A percentile compares a stretch with the other conserved stretches of the same genome.
Conservation (phyloP, 2,888 invertebrate genomes). For the Caenorhabditis sp. region DNA sequence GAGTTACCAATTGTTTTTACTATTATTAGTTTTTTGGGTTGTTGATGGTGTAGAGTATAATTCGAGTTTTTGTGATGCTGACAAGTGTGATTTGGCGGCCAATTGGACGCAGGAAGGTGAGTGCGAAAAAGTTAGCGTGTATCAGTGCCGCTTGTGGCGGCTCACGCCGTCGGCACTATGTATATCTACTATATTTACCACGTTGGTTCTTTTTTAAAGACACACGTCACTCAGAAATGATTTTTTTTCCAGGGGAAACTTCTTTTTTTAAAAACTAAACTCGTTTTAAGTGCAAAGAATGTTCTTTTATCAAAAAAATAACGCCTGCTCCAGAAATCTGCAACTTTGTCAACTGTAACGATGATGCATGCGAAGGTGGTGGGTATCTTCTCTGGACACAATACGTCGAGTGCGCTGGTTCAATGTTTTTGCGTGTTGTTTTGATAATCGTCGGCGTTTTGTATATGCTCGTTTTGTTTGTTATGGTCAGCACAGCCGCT, state of each 20-base stretch:
- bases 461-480: constrained; percentile 50
- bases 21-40: background rate
- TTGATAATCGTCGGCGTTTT: constrained; percentile 49
- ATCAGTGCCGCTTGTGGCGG: too few relatives aligned
- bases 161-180: too few relatives aligned
- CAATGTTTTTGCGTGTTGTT: constrained; percentile 18
- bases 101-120: constrained; percentile 29
- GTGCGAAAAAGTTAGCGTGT: too few relatives aligned
- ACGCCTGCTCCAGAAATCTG: constrained; percentile 39
- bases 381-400: constrained; percentile 58
- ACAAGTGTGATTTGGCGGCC: constrained; percentile 27
- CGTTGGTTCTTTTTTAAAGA: too few relatives aligned
- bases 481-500: constrained; percentile 58
- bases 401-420: constrained; percentile 47
- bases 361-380: constrained; percentile 60
- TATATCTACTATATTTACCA: too few relatives aligned
- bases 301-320: background rate
- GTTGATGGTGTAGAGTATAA: background rate
- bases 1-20: background rate
- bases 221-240: too few relatives aligned
- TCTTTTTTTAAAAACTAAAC: too few relatives aligned
- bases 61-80: constrained; percentile 11
- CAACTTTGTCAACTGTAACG: constrained; percentile 48
- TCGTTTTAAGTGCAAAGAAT: too few relatives aligned
- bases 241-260: too few relatives aligned